Percentiles rank a stretch among this genome's conserved stretches.
phyloP scores from a whole-genome alignment of 2,888 invertebrate genomes.

The Notodonta ziczac region DNA sequence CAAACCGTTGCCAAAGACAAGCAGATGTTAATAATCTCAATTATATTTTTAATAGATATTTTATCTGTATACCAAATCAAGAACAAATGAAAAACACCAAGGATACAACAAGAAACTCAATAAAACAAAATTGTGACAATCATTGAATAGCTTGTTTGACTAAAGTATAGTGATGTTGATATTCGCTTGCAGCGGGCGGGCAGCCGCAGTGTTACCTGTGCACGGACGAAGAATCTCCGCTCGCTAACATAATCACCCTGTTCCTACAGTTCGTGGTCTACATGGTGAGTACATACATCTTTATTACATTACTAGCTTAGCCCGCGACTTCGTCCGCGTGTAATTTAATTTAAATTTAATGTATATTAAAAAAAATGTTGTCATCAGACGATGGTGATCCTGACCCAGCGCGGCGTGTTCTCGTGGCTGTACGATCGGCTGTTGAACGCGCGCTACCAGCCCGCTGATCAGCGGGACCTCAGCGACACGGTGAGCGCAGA shows the following conservation, averaged over 20 bases:
- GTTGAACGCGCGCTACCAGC: slow-evolving; percentile 39
- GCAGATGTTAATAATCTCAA: too few species aligned
- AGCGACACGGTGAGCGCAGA: slow-evolving; percentile 59
- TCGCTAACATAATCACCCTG: slow-evolving; percentile 39
- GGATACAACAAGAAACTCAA: too few species aligned
- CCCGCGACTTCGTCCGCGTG: too few species aligned
- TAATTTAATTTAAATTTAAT: too few species aligned
- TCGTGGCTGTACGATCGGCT: slow-evolving; percentile 39
- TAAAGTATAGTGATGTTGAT: background rate
- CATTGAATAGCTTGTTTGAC: too few species aligned
- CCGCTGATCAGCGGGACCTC: background rate
- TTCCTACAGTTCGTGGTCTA: slow-evolving; percentile 47
- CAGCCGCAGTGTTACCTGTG: slow-evolving; percentile 50
- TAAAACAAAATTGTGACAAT: too few species aligned
- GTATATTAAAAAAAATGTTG: too few species aligned
- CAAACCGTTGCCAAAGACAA: too few species aligned
- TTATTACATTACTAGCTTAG: too few species aligned
- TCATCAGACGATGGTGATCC: slow-evolving; percentile 53
- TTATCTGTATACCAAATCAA: too few species aligned
- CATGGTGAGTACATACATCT: slow-evolving; percentile 55
- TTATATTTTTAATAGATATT: too few species aligned
- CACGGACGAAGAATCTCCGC: slow-evolving; percentile 41
- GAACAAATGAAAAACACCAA: too few species aligned
- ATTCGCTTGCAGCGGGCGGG: slow-evolving; percentile 37
- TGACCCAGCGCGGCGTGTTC: slow-evolving; percentile 56